Evolutionary conservation across 2,113 vertebrate genomes (phyloP).

Genomic region (Cinclus mexicanus): DNA sequence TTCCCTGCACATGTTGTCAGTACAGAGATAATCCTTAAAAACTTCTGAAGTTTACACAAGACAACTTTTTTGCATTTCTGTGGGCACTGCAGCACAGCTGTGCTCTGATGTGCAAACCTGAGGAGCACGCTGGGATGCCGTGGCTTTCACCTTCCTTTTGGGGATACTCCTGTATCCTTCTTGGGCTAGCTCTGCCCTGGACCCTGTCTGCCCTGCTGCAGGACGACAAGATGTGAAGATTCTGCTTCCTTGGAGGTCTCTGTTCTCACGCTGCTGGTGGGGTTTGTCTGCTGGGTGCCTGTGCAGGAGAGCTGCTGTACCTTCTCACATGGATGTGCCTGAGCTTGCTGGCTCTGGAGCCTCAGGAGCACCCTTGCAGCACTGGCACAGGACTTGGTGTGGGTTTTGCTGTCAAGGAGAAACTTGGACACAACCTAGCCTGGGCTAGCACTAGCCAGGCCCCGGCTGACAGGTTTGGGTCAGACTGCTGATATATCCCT

Average conservation of each 20-base stretch:
- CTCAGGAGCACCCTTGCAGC: neutral
- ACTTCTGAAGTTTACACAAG: conserved; percentile 8
- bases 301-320: neutral
- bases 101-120: neutral
- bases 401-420: neutral
- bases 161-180: neutral
- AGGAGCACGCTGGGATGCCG: rapidly evolving
- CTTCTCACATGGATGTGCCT: rapidly evolving
- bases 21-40: conserved; percentile 21
- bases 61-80: neutral
- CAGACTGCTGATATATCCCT: neutral
- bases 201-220: neutral
- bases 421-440: neutral
- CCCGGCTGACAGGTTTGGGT: neutral
- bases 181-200: neutral
- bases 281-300: neutral
- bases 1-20: neutral
- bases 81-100: neutral
- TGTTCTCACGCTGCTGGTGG: rapidly evolving
- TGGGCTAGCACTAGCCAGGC: neutral
- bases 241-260: neutral
- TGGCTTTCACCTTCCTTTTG: neutral
- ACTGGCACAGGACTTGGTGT: neutral
- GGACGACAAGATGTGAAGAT: neutral
- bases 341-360: neutral